Base-by-base conservation (phyloP, 1,140 invertebrate species). In the Telenomus remus region DNA sequence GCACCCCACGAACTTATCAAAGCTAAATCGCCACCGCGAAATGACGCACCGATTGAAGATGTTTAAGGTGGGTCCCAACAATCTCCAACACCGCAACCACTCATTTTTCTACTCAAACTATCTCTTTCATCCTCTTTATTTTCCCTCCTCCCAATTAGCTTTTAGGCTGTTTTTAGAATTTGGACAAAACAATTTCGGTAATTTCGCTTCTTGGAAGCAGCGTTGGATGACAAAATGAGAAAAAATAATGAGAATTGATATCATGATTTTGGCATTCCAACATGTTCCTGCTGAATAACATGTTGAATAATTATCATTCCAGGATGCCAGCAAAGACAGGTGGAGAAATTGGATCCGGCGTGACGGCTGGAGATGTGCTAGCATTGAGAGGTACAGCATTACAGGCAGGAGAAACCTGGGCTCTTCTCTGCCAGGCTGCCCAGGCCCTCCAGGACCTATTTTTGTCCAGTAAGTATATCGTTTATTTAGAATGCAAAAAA, bases 401-500 rank as follows among this genome's bases (percentile, higher is more conserved):
- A 16, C 85, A 86, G 27, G 90, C 90, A 75, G 80, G 86, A 50
- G 90, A 91, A 86, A 88, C 88, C 50, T 91, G 91, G 90, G 90
- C 91, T 51, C 86, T 91, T 43, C 84, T 91, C 8, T 91, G 90
- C 83, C 91, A 91, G 81, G 89, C 90, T 76, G 89, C 90, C 80
- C 91, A 91, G 84, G 91, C 90, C 76, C 87, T 91, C 77, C 91
- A 91, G 68, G 91, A 91, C 79, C 85, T 91, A 47, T 91, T 91
- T 78, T 87, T 91, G 47, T 89, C 90, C 73, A 90, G 90, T 91
- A 84, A 90, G 89, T 88, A 57, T 1, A 6, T 6, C 6, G 19
- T 27, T 3, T 3, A 27, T n/a, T n/a, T n/a, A 27, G 6, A 27
- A 27, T 27, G 19, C 19, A 27, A 27, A 27, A 27, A 27, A 27